Conservation (phyloP, 2,888 invertebrate genomes). For the Chrysolina oricalcia region DNA sequence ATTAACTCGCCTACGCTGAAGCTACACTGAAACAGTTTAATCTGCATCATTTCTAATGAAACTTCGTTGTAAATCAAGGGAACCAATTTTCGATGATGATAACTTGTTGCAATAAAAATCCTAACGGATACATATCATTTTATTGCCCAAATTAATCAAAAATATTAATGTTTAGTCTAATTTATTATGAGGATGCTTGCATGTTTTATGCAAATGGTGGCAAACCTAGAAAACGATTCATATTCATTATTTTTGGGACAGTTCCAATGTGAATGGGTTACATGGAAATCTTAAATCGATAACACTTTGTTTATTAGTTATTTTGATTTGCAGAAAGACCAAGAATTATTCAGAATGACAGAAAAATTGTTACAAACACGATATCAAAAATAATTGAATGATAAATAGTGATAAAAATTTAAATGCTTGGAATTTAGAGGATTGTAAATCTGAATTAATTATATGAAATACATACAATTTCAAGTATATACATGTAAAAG, state of each 20-base stretch:
- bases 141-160: conserved; percentile 28
- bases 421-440: no score
- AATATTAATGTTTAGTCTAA: not conserved
- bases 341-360: no score
- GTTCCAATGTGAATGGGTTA: not conserved
- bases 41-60: not conserved
- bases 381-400: no score
- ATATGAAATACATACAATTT: no score
- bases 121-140: conserved; percentile 9
- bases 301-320: no score
- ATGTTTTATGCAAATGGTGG: conserved; percentile 2
- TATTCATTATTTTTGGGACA: not conserved
- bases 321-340: no score
- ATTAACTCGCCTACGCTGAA: conserved; percentile 5
- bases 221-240: not conserved
- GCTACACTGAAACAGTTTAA: not conserved
- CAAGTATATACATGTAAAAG: no score
- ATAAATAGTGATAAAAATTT: no score
- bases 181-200: not conserved
- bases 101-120: conserved; percentile 5
- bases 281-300: no score
- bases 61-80: not conserved
- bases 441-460: no score
- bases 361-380: no score
- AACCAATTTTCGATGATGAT: not conserved